Percentiles rank a stretch among this genome's conserved stretches.
These are phyloP conservation scores for Leptodirus hochenwartii DNA, from an alignment of 2,888 invertebrate genomes.

Conservation along the genomic window DNA sequence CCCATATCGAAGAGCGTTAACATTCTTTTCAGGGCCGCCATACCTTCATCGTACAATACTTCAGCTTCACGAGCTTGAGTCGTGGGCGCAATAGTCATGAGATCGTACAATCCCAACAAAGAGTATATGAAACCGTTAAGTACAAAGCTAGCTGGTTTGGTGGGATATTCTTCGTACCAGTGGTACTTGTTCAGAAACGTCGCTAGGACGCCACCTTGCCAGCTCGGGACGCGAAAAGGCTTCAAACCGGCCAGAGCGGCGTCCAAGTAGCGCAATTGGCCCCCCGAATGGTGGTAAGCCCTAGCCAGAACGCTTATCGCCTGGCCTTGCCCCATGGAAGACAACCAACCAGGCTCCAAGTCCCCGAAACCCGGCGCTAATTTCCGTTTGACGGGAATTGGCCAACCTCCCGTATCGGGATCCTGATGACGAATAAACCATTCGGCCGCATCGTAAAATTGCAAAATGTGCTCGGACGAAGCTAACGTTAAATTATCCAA, in stretches of 20 bases:
- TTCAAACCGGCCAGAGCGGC: constrained; percentile 67
- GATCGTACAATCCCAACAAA: constrained; percentile 85
- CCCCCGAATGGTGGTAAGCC: constrained; percentile 69
- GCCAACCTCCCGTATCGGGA: constrained; percentile 75
- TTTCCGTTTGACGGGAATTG: constrained; percentile 65
- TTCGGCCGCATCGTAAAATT: constrained; percentile 81
- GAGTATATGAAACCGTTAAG: constrained; percentile 98
- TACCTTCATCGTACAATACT: constrained; percentile 64
- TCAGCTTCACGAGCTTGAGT: constrained; percentile 52
- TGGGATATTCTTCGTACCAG: constrained; percentile 99
- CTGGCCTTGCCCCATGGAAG: constrained; percentile 98
- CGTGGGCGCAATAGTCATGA: constrained; percentile 62
- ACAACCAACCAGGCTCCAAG: constrained; percentile 41
- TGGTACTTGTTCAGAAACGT: constrained; percentile 68
- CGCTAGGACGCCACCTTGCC: constrained; percentile 68
- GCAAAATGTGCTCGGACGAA: constrained; percentile 70
- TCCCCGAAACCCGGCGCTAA: constrained; percentile 49
- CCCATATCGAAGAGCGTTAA: constrained; percentile 88
- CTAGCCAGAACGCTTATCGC: constrained; percentile 86
- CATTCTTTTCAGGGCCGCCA: constrained; percentile 71
- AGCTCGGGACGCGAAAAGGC: constrained; percentile 55
- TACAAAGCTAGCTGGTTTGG: constrained; percentile 84
- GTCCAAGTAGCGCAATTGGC: constrained; percentile 52
- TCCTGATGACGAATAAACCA: constrained; percentile 88
- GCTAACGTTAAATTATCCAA: constrained; percentile 43